These are phyloP conservation scores for Unio delphinus DNA, from an alignment of 2,888 invertebrate species.

Conservation along the genomic window DNA sequence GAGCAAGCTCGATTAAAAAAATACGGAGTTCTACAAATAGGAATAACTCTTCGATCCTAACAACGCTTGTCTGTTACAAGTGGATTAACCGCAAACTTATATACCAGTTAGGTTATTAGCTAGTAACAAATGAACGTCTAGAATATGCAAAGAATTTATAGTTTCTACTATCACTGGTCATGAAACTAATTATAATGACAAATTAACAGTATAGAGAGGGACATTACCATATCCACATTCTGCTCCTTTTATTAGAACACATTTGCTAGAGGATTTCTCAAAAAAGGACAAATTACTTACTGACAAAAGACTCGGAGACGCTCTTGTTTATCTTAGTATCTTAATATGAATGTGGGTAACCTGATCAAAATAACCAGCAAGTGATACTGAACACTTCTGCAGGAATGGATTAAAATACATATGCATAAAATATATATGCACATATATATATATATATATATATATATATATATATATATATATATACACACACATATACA, in stretches of 20 bases:
- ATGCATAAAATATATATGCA: too few relatives aligned
- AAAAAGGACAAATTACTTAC: slow-evolving; percentile 11
- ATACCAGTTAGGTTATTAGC: slow-evolving; percentile 27
- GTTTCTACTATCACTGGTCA: slow-evolving; percentile 20
- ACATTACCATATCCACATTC: slow-evolving; percentile 10
- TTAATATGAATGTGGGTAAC: slow-evolving; percentile 11
- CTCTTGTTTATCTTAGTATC: slow-evolving; percentile 25
- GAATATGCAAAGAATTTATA: slow-evolving; percentile 12
- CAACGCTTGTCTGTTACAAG: slow-evolving; percentile 5
- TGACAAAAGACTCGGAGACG: slow-evolving; percentile 14
- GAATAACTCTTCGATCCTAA: background rate
- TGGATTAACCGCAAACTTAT: slow-evolving; percentile 14
- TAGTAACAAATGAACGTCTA: slow-evolving; percentile 15
- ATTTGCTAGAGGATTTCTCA: slow-evolving; percentile 11
- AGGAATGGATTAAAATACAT: slow-evolving; percentile 20
- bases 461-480: too few relatives aligned
- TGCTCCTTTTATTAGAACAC: slow-evolving; percentile 25
- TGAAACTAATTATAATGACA: slow-evolving; percentile 18
- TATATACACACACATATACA: too few relatives aligned
- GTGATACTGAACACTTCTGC: slow-evolving; percentile 21
- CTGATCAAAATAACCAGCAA: background rate
- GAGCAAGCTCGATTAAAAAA: too few relatives aligned
- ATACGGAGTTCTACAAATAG: background rate
- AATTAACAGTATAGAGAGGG: slow-evolving; percentile 21
- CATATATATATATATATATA: too few relatives aligned